A percentile compares a stretch with the other conserved stretches of the same genome.
phyloP scores from a whole-genome alignment of 1,140 invertebrate genomes.

The Achatina immaculata region DNA sequence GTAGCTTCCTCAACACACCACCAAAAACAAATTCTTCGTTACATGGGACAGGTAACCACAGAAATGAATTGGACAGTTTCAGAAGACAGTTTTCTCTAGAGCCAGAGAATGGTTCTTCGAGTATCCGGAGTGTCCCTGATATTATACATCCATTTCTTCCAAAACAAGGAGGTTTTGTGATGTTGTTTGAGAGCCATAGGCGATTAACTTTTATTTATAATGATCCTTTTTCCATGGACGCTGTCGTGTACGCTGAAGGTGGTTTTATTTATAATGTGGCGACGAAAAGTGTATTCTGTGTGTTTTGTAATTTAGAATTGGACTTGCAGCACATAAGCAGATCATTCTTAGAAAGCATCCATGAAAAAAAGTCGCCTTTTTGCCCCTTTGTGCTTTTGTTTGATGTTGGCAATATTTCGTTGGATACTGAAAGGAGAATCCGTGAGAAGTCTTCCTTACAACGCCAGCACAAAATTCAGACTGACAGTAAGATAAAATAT shows the following conservation, averaged over 20 bases:
- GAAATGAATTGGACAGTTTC: neutral
- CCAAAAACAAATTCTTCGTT: neutral
- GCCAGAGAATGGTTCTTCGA: neutral
- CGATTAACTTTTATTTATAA: conserved; percentile 34
- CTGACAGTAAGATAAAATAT: conserved; percentile 34
- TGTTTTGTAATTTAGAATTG: conserved; percentile 35
- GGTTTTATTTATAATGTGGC: conserved; percentile 39
- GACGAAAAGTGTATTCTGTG: conserved; percentile 31
- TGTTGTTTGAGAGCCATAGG: conserved; percentile 41
- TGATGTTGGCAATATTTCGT: conserved; percentile 41
- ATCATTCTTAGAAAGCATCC: conserved; percentile 5
- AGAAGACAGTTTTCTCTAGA: neutral
- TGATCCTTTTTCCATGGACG: conserved; percentile 5
- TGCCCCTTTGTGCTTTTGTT: conserved; percentile 38
- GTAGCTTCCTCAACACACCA: conserved; percentile 35
- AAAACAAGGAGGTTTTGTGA: conserved; percentile 31
- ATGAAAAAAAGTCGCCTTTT: conserved; percentile 26
- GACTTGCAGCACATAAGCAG: conserved; percentile 7
- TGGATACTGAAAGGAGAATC: conserved; percentile 26
- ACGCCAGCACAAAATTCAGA: conserved; percentile 16
- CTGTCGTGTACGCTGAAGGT: conserved; percentile 31
- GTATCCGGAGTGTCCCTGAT: neutral
- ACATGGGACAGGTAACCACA: neutral
- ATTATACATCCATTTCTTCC: conserved; percentile 33
- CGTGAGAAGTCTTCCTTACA: conserved; percentile 1